Evolutionary conservation across 2,113 vertebrate genomes (phyloP), one percentile per base, ranked within the genome.

Genomic region (Panthera uncia): DNA sequence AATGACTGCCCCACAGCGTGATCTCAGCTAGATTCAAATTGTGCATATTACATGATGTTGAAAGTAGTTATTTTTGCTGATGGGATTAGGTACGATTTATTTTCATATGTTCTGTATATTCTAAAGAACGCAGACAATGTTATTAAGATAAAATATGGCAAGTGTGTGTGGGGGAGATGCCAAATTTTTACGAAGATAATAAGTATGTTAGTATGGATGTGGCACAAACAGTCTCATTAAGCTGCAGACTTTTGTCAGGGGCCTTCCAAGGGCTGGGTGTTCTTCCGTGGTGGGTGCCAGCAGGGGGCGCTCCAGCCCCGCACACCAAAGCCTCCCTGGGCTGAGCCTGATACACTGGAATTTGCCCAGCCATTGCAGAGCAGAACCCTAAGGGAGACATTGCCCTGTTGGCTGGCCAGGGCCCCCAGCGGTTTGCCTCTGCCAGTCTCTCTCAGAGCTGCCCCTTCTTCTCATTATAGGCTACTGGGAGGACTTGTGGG

Each of bases 281-380:
- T 18, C 13, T 19, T 2, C 27, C 41, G 57, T 33, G 45, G 7
- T 0, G 0, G 1, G 11, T 33, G 48, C 48, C 98, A 96, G 80
- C 74, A 97, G 98, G 69, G 92, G 94, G 97, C 29, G 52, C 94
- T 96, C 90, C 66, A 96, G 55, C 21, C 52, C 36, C 57, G 57
- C 14, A 55, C 18, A 41, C 7, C 18, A 33, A 80, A 12, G 31
- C 16, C 9, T 25, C 14, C 65, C 16, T 45, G 2, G 5, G 2
- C 8, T 18, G 13, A 7, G 21, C 23, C 29, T 19, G 36, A 7
- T 5, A 0, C 11, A 19, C 7, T 85, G 52, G 3, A 23, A 25
- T 91, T 94, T 36, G 18, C 5, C 0, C 7, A 2, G 33, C 83
- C 45, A 31, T 23, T 66, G 31, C 45, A 29, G 55, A 41, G 33